phyloP scores from a whole-genome alignment of 2,888 invertebrate species.

The Campopleginae sp. region DNA sequence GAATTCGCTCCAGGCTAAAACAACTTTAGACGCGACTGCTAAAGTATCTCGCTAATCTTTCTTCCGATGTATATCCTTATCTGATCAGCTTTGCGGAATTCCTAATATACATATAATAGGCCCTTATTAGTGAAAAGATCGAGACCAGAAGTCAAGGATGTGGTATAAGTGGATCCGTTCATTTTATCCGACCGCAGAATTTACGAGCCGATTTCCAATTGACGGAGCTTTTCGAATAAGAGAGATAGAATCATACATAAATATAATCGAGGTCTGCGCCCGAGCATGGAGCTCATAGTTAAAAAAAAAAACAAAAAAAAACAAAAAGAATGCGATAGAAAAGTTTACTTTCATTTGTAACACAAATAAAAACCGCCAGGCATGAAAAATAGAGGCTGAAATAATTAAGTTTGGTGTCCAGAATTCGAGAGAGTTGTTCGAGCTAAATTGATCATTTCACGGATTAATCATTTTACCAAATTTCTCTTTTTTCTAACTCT shows the following conservation, averaged over 20 bases:
- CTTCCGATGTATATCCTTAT: constrained; percentile 45
- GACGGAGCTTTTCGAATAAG: constrained; percentile 5
- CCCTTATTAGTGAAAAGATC: constrained; percentile 41
- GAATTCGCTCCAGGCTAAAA: neutral
- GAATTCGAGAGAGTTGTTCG: constrained; percentile 32
- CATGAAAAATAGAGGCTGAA: neutral
- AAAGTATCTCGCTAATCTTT: constrained; percentile 41
- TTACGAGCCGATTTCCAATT: constrained; percentile 18
- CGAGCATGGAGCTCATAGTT: neutral
- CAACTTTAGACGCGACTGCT: constrained; percentile 13
- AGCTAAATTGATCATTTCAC: constrained; percentile 59
- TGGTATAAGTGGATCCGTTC: constrained; percentile 40
- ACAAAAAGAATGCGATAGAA: neutral
- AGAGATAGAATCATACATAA: constrained; percentile 26
- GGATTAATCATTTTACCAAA: constrained; percentile 42
- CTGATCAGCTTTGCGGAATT: constrained; percentile 45
- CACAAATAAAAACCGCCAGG: neutral
- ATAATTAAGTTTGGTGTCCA: constrained; percentile 37
- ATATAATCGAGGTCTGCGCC: constrained; percentile 11
- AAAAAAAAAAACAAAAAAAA: neutral
- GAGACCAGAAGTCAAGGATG: constrained; percentile 46
- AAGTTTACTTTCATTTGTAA: neutral
- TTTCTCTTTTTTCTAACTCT: constrained; percentile 38
- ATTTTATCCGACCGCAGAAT: constrained; percentile 43
- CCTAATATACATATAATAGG: constrained; percentile 52